Evolutionary conservation across 2,113 vertebrate species (phyloP).

Genomic region (Gambusia affinis): DNA sequence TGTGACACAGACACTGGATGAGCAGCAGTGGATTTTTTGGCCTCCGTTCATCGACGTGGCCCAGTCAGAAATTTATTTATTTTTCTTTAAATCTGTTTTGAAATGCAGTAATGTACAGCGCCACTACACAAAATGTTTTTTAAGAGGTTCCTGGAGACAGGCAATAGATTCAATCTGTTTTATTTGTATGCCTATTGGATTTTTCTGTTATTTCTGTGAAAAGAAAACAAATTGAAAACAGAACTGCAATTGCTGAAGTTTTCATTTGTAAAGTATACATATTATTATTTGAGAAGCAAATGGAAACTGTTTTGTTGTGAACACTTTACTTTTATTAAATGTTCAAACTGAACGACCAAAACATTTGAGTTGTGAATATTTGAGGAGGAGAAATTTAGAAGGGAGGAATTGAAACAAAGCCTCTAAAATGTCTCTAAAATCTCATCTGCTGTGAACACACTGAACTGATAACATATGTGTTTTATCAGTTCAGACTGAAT

Average conservation of each 20-base stretch:
- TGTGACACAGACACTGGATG: conserved; percentile 27
- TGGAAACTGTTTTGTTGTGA: not conserved
- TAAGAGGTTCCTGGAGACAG: not conserved
- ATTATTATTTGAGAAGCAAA: not conserved
- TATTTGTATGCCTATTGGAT: not conserved
- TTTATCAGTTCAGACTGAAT: not conserved
- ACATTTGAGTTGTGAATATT: not conserved
- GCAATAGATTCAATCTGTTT: not conserved
- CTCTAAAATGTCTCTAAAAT: not conserved
- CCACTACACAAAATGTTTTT: not conserved
- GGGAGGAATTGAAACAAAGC: not conserved
- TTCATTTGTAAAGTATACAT: not conserved
- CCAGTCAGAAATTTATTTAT: not conserved
- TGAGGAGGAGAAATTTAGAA: not conserved
- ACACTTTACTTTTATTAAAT: not conserved
- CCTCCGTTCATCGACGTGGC: not conserved
- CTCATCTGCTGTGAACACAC: not conserved
- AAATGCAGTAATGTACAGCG: not conserved
- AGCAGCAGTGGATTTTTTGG: conserved; percentile 20
- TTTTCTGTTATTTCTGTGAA: not conserved
- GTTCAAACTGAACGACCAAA: not conserved
- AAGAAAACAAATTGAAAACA: not conserved
- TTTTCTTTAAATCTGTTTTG: not conserved
- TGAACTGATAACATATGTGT: not conserved
- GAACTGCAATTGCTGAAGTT: not conserved